These are phyloP conservation scores for Cetoscarus ocellatus DNA, from an alignment of 2,797 vertebrate species.

Conservation along the genomic window DNA sequence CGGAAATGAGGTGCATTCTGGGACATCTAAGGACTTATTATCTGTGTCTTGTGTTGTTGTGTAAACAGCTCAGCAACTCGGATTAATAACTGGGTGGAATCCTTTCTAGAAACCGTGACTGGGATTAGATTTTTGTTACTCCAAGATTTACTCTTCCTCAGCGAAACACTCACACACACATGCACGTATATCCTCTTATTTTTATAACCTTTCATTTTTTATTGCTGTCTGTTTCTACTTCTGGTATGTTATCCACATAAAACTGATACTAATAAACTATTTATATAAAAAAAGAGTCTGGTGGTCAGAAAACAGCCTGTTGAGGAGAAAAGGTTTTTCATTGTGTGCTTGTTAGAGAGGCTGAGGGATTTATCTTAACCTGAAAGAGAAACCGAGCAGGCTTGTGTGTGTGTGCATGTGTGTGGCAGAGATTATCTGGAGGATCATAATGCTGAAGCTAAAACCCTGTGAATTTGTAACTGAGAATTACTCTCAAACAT, in stretches of 20 bases:
- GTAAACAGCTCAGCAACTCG: constrained; percentile 44
- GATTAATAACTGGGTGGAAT: constrained; percentile 62
- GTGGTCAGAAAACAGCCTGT: constrained; percentile 14
- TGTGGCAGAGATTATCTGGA: constrained; percentile 50
- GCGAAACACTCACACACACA: constrained; percentile 34
- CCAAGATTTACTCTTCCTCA: constrained; percentile 58
- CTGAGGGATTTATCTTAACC: constrained; percentile 17
- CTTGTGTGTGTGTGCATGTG: constrained; percentile 13
- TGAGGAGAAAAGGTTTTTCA: not conserved
- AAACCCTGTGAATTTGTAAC: constrained; percentile 52
- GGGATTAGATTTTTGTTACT: constrained; percentile 65
- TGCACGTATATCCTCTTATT: constrained; percentile 64
- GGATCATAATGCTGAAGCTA: constrained; percentile 39
- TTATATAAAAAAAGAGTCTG: constrained; percentile 62
- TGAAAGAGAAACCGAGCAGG: constrained; percentile 14
- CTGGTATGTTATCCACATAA: constrained; percentile 60
- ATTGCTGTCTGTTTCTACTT: constrained; percentile 65
- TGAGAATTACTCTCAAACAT: constrained; percentile 15
- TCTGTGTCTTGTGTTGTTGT: constrained; percentile 17
- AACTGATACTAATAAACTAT: constrained; percentile 78
- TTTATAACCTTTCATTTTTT: constrained; percentile 72
- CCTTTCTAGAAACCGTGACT: constrained; percentile 51
- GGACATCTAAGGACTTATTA: constrained; percentile 32
- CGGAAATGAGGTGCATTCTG: constrained; percentile 27
- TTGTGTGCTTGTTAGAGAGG: not conserved